phyloP scores from a whole-genome alignment of 2,888 invertebrate species.

The Baronia brevicornis region DNA sequence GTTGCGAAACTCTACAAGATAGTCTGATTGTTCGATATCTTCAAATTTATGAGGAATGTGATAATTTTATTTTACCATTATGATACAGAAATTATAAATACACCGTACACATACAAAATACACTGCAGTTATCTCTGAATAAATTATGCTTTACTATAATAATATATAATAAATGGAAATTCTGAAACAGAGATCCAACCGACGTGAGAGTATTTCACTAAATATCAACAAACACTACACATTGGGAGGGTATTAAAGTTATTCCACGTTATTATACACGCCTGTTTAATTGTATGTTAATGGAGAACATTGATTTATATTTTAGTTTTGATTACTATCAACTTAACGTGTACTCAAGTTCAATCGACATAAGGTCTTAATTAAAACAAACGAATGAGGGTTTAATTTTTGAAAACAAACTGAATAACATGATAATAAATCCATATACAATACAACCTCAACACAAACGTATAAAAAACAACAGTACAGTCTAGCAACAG shows the following conservation, averaged over 20 bases:
- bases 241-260: too few species aligned
- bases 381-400: too few species aligned
- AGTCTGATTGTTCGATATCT: slow-evolving; percentile 53
- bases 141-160: slow-evolving; percentile 55
- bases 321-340: too few species aligned
- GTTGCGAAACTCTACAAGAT: slow-evolving; percentile 16
- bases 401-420: too few species aligned
- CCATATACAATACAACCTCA: slow-evolving; percentile 36
- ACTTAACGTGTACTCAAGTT: too few species aligned
- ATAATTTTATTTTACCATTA: slow-evolving; percentile 41
- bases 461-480: slow-evolving; percentile 27
- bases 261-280: too few species aligned
- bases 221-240: slow-evolving; percentile 33
- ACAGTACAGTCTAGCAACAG: slow-evolving; percentile 49
- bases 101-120: slow-evolving; percentile 40
- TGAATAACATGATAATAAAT: slow-evolving; percentile 17
- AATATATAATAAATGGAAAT: slow-evolving; percentile 42
- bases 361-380: too few species aligned
- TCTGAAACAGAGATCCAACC: slow-evolving; percentile 23
- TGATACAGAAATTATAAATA: slow-evolving; percentile 75
- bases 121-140: slow-evolving; percentile 52
- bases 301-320: too few species aligned
- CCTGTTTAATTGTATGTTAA: too few species aligned
- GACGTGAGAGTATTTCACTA: slow-evolving; percentile 35
- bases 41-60: slow-evolving; percentile 48